Evolutionary conservation across 2,888 invertebrate species (phyloP).

Genomic region (Augochlorella aurata): DNA sequence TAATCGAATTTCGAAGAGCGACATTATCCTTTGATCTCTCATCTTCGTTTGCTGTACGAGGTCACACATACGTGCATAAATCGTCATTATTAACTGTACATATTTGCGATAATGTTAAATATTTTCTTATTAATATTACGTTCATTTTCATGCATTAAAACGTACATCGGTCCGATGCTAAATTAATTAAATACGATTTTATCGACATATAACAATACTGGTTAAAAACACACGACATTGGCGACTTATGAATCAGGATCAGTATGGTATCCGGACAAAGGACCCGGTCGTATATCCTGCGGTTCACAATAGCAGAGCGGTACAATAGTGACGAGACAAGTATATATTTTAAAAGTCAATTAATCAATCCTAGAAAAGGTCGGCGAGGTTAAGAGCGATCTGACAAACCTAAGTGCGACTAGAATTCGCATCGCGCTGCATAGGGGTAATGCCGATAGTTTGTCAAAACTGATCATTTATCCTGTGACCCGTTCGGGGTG

Average conservation of each 20-base stretch:
- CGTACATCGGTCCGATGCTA: neutral
- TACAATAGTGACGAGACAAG: slow-evolving; percentile 70
- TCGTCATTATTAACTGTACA: neutral
- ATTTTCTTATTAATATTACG: neutral
- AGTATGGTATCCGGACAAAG: slow-evolving; percentile 56
- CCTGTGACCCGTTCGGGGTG: neutral
- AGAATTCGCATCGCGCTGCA: slow-evolving; percentile 30
- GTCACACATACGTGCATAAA: neutral
- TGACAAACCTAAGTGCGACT: slow-evolving; percentile 52
- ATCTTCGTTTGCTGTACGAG: neutral
- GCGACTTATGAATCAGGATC: slow-evolving; percentile 67
- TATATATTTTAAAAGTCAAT: slow-evolving; percentile 73
- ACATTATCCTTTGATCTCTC: too few species aligned
- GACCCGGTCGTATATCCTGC: slow-evolving; percentile 50
- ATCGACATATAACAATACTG: neutral
- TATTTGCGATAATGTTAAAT: neutral
- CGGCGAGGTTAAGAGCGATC: slow-evolving; percentile 64
- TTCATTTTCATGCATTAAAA: neutral
- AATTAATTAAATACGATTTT: neutral
- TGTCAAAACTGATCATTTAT: slow-evolving; percentile 57
- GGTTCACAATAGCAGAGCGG: slow-evolving; percentile 64
- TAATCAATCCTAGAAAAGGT: slow-evolving; percentile 72
- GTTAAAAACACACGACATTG: slow-evolving; percentile 30
- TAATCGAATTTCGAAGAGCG: too few species aligned
- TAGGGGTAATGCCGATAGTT: slow-evolving; percentile 46